Evolutionary conservation across 2,113 vertebrate genomes (phyloP).

Genomic region (Ceratotherium simum): DNA sequence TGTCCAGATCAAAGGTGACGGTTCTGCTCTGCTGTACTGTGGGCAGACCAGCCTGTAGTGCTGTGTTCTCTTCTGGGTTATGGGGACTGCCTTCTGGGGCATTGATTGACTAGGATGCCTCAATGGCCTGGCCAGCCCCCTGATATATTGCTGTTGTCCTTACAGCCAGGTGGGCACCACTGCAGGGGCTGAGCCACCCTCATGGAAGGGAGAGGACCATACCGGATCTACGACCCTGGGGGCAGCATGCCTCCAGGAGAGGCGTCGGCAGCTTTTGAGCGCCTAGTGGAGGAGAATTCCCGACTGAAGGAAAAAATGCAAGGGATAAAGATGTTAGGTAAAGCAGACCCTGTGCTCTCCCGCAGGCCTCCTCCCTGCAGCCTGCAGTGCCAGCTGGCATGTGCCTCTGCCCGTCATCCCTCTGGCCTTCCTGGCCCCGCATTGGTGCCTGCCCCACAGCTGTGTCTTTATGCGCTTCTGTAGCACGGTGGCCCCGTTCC

Average conservation of each 20-base stretch:
- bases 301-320: conserved; percentile 97
- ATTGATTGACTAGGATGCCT: neutral
- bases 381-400: neutral
- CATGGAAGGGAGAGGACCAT: conserved; percentile 97
- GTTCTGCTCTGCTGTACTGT: neutral
- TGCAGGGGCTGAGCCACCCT: conserved; percentile 78
- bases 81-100: neutral
- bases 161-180: conserved; percentile 80
- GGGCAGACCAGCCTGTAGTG: neutral
- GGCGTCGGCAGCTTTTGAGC: conserved; percentile 91
- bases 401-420: neutral
- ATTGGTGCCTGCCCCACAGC: neutral
- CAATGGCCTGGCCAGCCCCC: conserved; percentile 50
- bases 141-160: conserved; percentile 79
- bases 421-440: neutral
- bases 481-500: neutral
- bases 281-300: conserved; percentile 94
- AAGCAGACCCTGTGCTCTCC: conserved; percentile 50
- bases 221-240: conserved; percentile 99
- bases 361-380: neutral
- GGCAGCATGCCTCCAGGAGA: conserved; percentile 90
- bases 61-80: neutral
- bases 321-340: conserved; percentile 97
- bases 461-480: neutral
- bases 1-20: neutral